A percentile compares a stretch with the other conserved stretches of the same genome.
These are phyloP conservation scores for Lagenorhynchus albirostris DNA, from an alignment of 2,113 vertebrate genomes.

Conservation along the genomic window DNA sequence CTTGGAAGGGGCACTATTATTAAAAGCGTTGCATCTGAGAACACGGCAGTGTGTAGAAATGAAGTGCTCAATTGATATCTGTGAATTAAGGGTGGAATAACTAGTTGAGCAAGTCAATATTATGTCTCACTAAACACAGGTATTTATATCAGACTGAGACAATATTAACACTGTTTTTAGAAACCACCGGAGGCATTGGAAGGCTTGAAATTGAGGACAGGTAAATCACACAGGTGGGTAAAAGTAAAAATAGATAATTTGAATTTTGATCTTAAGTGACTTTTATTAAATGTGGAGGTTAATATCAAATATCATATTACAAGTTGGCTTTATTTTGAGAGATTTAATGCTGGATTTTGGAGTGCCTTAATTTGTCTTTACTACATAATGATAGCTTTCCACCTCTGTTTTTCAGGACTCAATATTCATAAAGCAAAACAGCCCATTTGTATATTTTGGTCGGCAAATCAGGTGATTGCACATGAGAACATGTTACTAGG, in stretches of 20 bases:
- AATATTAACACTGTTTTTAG: background rate
- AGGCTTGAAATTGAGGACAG: background rate
- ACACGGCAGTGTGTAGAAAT: background rate
- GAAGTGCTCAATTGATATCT: background rate
- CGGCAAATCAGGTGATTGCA: slow-evolving; percentile 66
- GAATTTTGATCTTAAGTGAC: background rate
- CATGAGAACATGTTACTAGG: slow-evolving; percentile 46
- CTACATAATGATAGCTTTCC: slow-evolving; percentile 29
- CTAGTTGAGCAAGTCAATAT: background rate
- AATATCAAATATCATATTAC: background rate
- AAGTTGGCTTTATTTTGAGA: background rate
- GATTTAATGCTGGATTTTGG: slow-evolving; percentile 24
- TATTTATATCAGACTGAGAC: background rate
- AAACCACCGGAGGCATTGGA: background rate
- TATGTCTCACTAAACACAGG: background rate
- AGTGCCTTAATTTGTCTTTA: slow-evolving; percentile 39
- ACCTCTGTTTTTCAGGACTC: slow-evolving; percentile 58
- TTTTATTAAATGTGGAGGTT: background rate
- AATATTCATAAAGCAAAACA: background rate
- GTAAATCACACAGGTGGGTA: background rate
- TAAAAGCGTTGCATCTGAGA: background rate
- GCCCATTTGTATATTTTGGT: slow-evolving; percentile 44
- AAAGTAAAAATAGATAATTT: background rate
- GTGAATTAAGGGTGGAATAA: background rate
- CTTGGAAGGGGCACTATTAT: background rate